Percentiles rank a stretch among this genome's conserved stretches.
Conservation (phyloP, 2,113 vertebrate species). For the Pygoscelis antarcticus region DNA sequence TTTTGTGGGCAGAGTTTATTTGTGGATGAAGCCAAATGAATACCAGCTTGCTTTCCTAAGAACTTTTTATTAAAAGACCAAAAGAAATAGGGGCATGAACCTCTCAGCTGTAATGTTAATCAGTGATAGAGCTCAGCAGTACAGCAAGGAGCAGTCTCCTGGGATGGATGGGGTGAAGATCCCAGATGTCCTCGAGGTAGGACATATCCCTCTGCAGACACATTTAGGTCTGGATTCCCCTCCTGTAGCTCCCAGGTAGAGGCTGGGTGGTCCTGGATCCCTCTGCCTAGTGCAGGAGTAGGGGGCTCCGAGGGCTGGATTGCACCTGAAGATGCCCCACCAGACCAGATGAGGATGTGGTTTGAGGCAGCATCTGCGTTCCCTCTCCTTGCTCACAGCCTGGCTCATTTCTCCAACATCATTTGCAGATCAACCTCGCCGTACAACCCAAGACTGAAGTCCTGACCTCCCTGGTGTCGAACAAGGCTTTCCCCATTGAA, state of each 20-base stretch:
- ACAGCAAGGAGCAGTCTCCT: not conserved
- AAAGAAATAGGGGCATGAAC: not conserved
- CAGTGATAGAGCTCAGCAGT: not conserved
- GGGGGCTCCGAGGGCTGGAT: not conserved
- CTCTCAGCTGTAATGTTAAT: not conserved
- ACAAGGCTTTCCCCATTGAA: not conserved
- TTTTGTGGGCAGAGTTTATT: not conserved
- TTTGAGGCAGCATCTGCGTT: not conserved
- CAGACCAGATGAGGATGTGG: not conserved
- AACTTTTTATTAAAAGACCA: not conserved
- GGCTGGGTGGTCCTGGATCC: not conserved
- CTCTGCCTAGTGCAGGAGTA: not conserved
- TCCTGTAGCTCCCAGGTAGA: not conserved
- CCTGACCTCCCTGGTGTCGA: not conserved
- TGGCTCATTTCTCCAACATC: not conserved
- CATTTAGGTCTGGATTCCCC: not conserved
- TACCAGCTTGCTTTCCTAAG: not conserved
- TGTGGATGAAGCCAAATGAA: not conserved
- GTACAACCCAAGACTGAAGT: not conserved
- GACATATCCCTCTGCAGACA: not conserved
- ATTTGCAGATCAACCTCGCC: not conserved
- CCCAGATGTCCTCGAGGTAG: not conserved
- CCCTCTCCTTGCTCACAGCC: not conserved
- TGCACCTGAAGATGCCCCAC: not conserved
- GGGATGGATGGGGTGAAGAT: not conserved